Evolutionary conservation across 2,797 vertebrate species (phyloP).

Genomic region (Hybognathus amarus): DNA sequence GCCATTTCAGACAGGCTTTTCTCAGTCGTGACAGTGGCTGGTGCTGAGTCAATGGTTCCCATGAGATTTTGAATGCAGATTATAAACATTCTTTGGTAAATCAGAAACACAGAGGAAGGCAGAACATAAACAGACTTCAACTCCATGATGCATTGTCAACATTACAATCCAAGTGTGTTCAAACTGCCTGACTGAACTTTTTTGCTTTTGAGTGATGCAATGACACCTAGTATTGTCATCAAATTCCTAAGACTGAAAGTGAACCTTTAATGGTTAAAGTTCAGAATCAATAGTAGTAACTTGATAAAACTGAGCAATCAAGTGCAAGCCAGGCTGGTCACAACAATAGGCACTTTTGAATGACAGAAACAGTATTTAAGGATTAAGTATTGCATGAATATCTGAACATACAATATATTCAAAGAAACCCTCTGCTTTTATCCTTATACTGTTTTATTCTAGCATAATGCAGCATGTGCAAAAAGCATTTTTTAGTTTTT

Average conservation of each 20-base stretch:
- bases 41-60: constrained; percentile 29
- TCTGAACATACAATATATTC: too few species aligned
- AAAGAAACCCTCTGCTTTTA: too few species aligned
- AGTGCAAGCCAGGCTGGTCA: background rate
- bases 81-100: constrained; percentile 30
- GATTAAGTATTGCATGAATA: too few species aligned
- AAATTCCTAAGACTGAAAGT: background rate
- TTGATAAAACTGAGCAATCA: background rate
- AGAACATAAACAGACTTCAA: constrained; percentile 21
- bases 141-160: background rate
- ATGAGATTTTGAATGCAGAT: constrained; percentile 14
- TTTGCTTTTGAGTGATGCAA: background rate
- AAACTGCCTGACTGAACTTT: background rate
- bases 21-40: background rate
- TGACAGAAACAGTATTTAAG: too few species aligned
- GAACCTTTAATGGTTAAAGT: background rate
- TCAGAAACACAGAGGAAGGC: constrained; percentile 27
- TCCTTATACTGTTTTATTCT: too few species aligned
- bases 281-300: background rate
- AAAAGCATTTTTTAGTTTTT: too few species aligned
- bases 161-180: background rate
- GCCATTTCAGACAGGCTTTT: background rate
- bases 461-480: too few species aligned
- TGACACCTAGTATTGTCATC: background rate
- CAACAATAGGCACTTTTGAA: too few species aligned